Conservation (phyloP, 2,888 invertebrate genomes). For the Diarsia dahlii region DNA sequence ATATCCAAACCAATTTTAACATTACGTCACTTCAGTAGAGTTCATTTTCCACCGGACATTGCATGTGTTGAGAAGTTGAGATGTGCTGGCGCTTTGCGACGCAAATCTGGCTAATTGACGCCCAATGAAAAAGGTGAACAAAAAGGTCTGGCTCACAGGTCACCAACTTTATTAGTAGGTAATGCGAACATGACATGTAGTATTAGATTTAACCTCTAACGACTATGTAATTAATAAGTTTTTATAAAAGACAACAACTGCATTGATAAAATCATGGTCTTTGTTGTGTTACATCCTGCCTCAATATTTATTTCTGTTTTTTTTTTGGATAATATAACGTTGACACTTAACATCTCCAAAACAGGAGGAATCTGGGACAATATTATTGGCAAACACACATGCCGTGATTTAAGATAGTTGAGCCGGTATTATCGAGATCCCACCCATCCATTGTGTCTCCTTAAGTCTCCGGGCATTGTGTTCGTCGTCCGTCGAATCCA, state of each 20-base stretch:
- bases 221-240: neutral
- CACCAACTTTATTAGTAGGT: conserved; percentile 39
- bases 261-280: conserved; percentile 2
- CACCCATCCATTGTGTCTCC: conserved; percentile 86
- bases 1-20: conserved; percentile 34
- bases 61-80: conserved; percentile 18
- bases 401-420: conserved; percentile 31
- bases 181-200: conserved; percentile 4
- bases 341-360: neutral
- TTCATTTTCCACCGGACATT: conserved; percentile 43
- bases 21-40: conserved; percentile 43
- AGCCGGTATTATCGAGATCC: conserved; percentile 68
- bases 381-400: conserved; percentile 30
- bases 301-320: neutral
- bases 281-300: neutral
- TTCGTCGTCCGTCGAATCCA: conserved; percentile 71
- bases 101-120: conserved; percentile 74
- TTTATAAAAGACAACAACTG: neutral
- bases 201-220: neutral
- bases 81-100: conserved; percentile 58
- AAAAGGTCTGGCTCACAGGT: conserved; percentile 63
- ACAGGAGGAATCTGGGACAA: neutral
- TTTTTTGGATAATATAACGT: neutral
- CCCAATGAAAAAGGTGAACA: conserved; percentile 72
- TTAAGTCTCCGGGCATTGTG: conserved; percentile 81